Evolutionary conservation across 2,888 invertebrate species (phyloP).

Genomic region (Rotaria socialis): DNA sequence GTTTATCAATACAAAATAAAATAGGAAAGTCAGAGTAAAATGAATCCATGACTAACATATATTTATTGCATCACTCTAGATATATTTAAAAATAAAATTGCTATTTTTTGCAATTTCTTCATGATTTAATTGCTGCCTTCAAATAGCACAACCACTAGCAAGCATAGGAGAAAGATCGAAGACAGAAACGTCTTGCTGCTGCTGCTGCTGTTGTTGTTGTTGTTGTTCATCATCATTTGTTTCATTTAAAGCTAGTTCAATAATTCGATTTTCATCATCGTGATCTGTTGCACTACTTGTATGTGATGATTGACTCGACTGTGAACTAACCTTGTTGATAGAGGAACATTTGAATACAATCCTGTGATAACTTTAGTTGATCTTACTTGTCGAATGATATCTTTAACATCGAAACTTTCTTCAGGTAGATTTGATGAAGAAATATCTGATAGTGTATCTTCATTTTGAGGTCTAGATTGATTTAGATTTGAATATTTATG

Average conservation of each 20-base stretch:
- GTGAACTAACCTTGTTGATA: neutral
- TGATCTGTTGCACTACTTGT: neutral
- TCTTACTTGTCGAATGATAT: neutral
- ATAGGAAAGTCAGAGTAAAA: too few species aligned
- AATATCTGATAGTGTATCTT: neutral
- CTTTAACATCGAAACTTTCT: conserved; percentile 27
- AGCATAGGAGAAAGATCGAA: neutral
- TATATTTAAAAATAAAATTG: too few species aligned
- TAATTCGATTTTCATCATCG: neutral
- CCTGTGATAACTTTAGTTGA: too few species aligned
- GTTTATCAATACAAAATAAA: too few species aligned
- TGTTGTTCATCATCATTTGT: neutral
- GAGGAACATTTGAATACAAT: neutral
- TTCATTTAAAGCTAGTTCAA: conserved; percentile 12
- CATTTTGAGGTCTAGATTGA: neutral
- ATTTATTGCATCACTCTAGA: too few species aligned
- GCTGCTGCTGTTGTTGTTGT: neutral
- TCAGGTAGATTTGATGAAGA: neutral
- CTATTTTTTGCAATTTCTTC: too few species aligned
- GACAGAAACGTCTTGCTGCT: neutral
- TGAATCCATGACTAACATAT: too few species aligned
- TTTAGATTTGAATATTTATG: neutral
- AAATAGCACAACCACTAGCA: conserved; percentile 12
- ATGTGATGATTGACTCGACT: neutral
- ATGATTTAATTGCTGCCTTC: too few species aligned